These are phyloP conservation scores for Crypturellus undulatus DNA, from an alignment of 2,113 vertebrate species.

Conservation along the genomic window DNA sequence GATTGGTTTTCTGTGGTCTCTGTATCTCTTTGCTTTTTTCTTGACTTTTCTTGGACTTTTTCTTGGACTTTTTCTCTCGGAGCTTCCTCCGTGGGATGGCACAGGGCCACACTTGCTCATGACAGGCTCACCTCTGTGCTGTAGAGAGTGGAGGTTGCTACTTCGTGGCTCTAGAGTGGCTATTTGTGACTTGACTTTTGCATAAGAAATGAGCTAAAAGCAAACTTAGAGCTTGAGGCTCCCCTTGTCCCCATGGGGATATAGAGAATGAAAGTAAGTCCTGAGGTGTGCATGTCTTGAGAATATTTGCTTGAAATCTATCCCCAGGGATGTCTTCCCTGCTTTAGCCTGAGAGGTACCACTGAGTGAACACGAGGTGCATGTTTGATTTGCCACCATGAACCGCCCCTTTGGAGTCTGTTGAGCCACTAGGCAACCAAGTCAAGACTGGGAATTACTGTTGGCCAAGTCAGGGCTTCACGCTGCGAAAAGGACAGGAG, in stretches of 20 bases:
- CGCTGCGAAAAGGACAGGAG: background rate
- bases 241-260: background rate
- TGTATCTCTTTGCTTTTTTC: background rate
- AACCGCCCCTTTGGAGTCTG: rapidly evolving
- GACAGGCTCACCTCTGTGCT: background rate
- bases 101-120: background rate
- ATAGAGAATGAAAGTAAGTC: background rate
- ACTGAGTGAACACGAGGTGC: background rate
- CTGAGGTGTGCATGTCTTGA: background rate
- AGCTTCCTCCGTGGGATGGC: background rate
- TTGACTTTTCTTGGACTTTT: background rate
- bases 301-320: background rate
- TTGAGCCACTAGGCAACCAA: background rate
- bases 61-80: background rate
- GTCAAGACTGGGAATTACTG: background rate
- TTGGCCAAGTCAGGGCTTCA: background rate
- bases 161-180: background rate
- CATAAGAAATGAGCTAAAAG: background rate
- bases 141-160: background rate
- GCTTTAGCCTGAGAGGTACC: background rate
- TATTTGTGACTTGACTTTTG: background rate
- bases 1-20: background rate
- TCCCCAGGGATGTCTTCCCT: background rate
- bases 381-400: background rate
- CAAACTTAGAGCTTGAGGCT: background rate